These are phyloP conservation scores for Lasius fuliginosus DNA, from an alignment of 2,888 invertebrate species.

Conservation along the genomic window DNA sequence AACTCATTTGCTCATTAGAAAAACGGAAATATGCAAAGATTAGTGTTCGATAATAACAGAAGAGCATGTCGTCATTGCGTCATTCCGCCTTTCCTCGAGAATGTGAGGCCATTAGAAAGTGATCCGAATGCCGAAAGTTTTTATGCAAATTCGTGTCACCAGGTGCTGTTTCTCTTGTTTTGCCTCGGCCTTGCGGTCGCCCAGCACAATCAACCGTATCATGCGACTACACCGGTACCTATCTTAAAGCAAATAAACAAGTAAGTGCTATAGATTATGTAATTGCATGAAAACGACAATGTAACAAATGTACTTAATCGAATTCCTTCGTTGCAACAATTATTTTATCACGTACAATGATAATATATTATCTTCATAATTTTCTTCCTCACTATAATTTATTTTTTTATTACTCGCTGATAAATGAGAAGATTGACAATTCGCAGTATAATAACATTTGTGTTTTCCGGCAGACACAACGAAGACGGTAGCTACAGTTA, in stretches of 20 bases:
- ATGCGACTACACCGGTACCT: constrained; percentile 90
- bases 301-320: not conserved
- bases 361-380: not conserved
- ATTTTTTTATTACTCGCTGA: not conserved
- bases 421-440: not conserved
- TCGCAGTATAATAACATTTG: not conserved
- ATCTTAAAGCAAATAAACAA: constrained; percentile 96
- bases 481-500: constrained; percentile 96
- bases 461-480: constrained; percentile 88
- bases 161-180: constrained; percentile 78
- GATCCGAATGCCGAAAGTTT: constrained; percentile 59
- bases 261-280: constrained; percentile 73
- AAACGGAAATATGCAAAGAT: not conserved
- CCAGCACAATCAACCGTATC: constrained; percentile 79
- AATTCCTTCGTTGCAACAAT: constrained; percentile 8
- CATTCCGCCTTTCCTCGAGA: constrained; percentile 27
- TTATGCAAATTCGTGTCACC: constrained; percentile 69
- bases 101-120: constrained; percentile 68
- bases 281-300: constrained; percentile 2
- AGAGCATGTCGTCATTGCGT: not conserved
- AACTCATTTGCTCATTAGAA: not conserved
- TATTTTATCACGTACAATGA: not conserved
- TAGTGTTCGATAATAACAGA: not conserved
- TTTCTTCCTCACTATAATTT: not conserved
- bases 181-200: constrained; percentile 77